Evolutionary conservation across 1,140 invertebrate species (phyloP), one percentile per base, ranked within the genome.

Genomic region (Drosophila tani): DNA sequence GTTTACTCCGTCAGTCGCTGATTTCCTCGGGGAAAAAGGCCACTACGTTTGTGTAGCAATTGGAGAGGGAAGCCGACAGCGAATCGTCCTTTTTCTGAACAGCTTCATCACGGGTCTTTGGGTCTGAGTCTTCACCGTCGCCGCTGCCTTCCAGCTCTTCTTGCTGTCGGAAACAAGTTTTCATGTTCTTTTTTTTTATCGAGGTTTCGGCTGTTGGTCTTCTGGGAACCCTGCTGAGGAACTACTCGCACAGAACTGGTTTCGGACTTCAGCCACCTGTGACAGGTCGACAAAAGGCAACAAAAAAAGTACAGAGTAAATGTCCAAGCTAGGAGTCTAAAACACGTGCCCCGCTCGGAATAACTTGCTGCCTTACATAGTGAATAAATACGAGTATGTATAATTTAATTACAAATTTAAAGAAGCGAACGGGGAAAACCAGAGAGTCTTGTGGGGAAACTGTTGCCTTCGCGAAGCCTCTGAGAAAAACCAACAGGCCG

Each of bases 401-500:
- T 80, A 69, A 81, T 79, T 88, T 75, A 84, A 81, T 71, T 88
- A 88, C 85, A 84, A 84, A 88, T 79, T 90, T 74, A 68, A 77
- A 41, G 69, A 73, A 71, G 80, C 63, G 29, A 45, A 50, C 50
- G 46, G 47, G 29, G 58, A 76, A 56, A 55, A 38, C 1, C 17
- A 15, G 55, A 58, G 49, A 68, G 51, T 21, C 82, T 64, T 71
- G 75, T 79, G 59, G 9, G 46, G 60, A 79, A 35, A 66, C 71
- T 64, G 63, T 79, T 75, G 70, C 70, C 65, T 70, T 63, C 49
- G 27, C 32, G 29, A 19, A 35, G 47, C 43, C 59, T 53, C 68
- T 64, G 71, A 62, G 73, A 53, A 74, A 87, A 82, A 88, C 71
- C 38, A 59, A 74, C 67, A 66, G 58, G 68, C 79, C 68, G 78